Evolutionary conservation across 2,888 invertebrate genomes (phyloP), one percentile per base, ranked within the genome.

Genomic region (Morpho deidamia): DNA sequence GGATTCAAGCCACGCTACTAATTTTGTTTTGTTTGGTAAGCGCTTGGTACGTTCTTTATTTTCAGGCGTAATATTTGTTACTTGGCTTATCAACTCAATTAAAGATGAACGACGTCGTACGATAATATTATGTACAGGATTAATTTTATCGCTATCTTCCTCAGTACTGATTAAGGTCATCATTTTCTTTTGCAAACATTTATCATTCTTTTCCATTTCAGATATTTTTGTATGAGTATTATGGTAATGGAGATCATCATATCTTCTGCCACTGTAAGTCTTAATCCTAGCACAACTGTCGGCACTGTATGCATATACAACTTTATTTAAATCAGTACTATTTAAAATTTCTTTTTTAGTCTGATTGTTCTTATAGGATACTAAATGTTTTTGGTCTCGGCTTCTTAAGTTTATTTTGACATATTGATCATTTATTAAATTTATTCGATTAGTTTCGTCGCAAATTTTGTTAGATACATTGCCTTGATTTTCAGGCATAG

Each of bases 201-300:
- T 47, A 58, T 88, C 88, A 65, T 86, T 76, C 65, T 69, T 63
- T 60, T 88, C 88, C 78, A 87, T 72, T 59, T 77, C 65, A 23
- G 56, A 54, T 51, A 88, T 83, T 71, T 79, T 85, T 42, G 59
- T 43, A 64, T 84, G 73, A 11, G 76, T 80, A 40, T 59, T 62
- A 37, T 59, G 54, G 63, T 89, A 88, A 68, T 83, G 78, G 11
- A 56, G 60, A 53, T 73, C 57, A 35, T 51, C 63, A 62, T 67
- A 78, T 62, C 82, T 82, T 68, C 87, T 74, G 12, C 76, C 76
- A 34, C 11, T 44, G 59, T 74, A 86, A 39, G 62, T 61, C 41
- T 50, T 64, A 12, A 69, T 64, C 68, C 87, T 77, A 37, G 82
- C 72, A 67, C 82, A 23, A 23, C 23, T 23, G 23, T 23, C 23